A percentile compares a stretch with the other conserved stretches of the same genome.
Conservation (phyloP, 2,113 vertebrate genomes). For the Oncorhynchus clarkii region DNA sequence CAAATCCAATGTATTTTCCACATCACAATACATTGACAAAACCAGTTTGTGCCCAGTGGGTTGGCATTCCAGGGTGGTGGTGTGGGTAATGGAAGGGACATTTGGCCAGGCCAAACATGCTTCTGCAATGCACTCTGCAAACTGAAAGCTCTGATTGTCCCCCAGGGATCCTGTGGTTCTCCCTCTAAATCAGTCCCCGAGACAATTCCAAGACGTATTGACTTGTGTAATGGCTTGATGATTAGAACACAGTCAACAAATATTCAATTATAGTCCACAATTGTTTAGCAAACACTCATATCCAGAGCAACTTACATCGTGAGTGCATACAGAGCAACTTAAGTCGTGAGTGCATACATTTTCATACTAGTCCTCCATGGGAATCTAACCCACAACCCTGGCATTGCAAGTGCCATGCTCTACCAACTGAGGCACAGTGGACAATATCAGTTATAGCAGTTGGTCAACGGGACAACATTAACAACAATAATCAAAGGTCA, state of each 20-base stretch:
- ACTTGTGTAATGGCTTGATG: background rate
- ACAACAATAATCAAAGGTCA: background rate
- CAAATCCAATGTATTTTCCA: too few relatives aligned
- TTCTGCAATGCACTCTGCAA: slow-evolving; percentile 38
- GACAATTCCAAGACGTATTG: slow-evolving; percentile 14
- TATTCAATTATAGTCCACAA: background rate
- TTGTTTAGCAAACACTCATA: too few relatives aligned
- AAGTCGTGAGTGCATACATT: too few relatives aligned
- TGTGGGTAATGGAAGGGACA: background rate
- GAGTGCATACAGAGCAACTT: too few relatives aligned
- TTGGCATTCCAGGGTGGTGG: slow-evolving; percentile 7
- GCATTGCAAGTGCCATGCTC: slow-evolving; percentile 7
- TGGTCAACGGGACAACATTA: background rate
- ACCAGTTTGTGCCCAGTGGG: too few relatives aligned
- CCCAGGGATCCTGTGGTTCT: slow-evolving; percentile 53
- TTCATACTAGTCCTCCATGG: too few relatives aligned
- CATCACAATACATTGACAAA: too few relatives aligned
- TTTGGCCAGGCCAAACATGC: slow-evolving; percentile 31
- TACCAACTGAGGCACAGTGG: background rate
- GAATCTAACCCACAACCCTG: too few relatives aligned
- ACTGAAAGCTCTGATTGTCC: slow-evolving; percentile 38
- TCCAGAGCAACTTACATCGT: too few relatives aligned
- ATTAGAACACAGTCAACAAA: background rate
- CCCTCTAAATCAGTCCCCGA: slow-evolving; percentile 52
- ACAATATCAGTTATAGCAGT: too few relatives aligned